Evolutionary conservation across 92 coral and sea anemone genomes (phyloP).

Genomic region (Montipora capitata): DNA sequence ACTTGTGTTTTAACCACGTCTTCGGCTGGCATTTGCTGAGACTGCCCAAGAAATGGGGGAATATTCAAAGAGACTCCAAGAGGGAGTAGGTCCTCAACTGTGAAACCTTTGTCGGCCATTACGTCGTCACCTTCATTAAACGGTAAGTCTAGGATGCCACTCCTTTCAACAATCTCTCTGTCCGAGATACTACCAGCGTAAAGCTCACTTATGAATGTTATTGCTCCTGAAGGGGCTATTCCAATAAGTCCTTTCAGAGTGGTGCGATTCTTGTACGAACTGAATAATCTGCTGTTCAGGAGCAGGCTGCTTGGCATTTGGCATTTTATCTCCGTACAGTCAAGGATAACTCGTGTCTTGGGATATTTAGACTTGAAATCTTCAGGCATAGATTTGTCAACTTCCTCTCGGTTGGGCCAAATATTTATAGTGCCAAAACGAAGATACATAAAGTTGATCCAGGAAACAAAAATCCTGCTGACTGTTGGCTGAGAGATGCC

Average conservation of each 20-base stretch:
- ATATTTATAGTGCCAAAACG: too few species aligned
- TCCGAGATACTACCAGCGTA: conserved; percentile 59
- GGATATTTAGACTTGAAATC: conserved; percentile 58
- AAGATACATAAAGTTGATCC: too few species aligned
- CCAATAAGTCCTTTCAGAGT: conserved; percentile 58
- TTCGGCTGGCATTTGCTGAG: conserved; percentile 6
- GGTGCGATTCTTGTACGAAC: too few species aligned
- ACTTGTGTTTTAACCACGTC: conserved; percentile 40
- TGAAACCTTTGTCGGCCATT: too few species aligned
- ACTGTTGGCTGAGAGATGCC: too few species aligned
- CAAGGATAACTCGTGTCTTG: background rate
- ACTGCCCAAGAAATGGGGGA: conserved; percentile 67
- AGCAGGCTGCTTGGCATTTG: too few species aligned
- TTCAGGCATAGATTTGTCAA: background rate
- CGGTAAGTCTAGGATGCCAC: conserved; percentile 19
- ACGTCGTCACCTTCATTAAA: too few species aligned
- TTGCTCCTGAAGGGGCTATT: conserved; percentile 4
- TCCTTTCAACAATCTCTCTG: conserved; percentile 73
- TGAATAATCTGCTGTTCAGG: too few species aligned
- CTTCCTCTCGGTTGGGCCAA: too few species aligned
- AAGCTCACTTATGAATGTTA: conserved; percentile 32
- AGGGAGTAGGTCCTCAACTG: too few species aligned
- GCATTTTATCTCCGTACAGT: too few species aligned
- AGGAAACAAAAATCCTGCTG: too few species aligned
- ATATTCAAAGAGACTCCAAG: conserved; percentile 20